Percentiles rank a stretch among this genome's conserved stretches.
phyloP scores from a whole-genome alignment of 2,888 invertebrate species.

The Xestia xanthographa region DNA sequence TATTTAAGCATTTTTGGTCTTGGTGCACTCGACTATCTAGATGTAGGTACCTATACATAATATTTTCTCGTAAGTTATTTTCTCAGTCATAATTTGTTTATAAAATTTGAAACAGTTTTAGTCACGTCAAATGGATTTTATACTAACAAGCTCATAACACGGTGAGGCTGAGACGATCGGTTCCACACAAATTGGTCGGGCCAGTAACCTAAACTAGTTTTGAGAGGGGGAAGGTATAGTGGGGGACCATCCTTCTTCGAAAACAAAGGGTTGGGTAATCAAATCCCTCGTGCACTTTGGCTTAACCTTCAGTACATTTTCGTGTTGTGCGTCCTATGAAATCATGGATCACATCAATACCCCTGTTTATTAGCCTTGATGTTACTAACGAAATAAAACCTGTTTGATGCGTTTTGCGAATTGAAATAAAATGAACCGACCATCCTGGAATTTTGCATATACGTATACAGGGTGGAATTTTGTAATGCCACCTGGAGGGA shows the following conservation, averaged over 20 bases:
- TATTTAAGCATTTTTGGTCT: background rate
- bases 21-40: background rate
- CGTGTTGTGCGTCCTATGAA: background rate
- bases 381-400: background rate
- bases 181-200: background rate
- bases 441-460: too few relatives aligned
- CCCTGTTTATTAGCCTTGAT: background rate
- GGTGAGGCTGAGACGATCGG: background rate
- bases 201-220: background rate
- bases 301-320: background rate
- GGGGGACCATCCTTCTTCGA: background rate
- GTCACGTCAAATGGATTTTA: background rate
- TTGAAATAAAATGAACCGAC: background rate
- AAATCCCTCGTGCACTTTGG: constrained; percentile 1
- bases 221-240: background rate
- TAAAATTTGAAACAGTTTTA: background rate
- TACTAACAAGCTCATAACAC: background rate
- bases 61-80: background rate
- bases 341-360: background rate
- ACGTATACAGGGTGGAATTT: too few relatives aligned
- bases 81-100: background rate
- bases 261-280: constrained; percentile 15
- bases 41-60: background rate
- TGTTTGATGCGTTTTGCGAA: background rate
- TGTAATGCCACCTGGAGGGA: too few relatives aligned